Conservation (phyloP, 2,797 vertebrate genomes). For the Coilia nasus region DNA sequence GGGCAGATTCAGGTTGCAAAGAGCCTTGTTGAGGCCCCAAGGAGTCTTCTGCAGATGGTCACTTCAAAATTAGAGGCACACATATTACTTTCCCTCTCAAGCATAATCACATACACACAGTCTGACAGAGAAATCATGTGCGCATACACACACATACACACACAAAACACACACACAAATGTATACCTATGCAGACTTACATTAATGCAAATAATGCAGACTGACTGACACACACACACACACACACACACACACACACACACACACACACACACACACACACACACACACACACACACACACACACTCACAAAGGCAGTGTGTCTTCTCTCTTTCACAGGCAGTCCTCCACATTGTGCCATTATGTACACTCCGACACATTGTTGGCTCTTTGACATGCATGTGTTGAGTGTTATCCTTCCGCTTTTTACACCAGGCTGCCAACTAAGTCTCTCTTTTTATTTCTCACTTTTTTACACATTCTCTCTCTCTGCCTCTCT, state of each 20-base stretch:
- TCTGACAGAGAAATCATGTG: no score
- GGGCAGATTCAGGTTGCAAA: conserved; percentile 41
- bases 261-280: conserved; percentile 48
- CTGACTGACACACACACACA: conserved; percentile 42
- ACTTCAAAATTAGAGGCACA: conserved; percentile 61
- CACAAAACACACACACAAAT: no score
- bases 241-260: conserved; percentile 52
- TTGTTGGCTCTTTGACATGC: conserved; percentile 11
- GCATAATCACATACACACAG: background rate
- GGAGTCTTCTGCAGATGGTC: conserved; percentile 54
- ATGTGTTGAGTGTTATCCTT: conserved; percentile 9
- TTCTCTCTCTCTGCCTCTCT: background rate
- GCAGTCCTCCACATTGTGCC: conserved; percentile 7
- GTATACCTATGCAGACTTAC: no score
- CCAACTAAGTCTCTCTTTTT: background rate
- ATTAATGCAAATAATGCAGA: background rate
- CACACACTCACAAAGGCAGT: conserved; percentile 39
- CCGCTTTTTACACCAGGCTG: background rate
- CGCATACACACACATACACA: no score
- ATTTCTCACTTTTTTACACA: no score
- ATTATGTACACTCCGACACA: conserved; percentile 19
- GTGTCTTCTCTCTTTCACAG: background rate
- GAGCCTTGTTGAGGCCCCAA: conserved; percentile 47
- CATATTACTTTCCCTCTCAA: background rate
- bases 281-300: conserved; percentile 51